These are phyloP conservation scores for Periphyllus acericola DNA, from an alignment of 2,888 invertebrate species.

Conservation along the genomic window DNA sequence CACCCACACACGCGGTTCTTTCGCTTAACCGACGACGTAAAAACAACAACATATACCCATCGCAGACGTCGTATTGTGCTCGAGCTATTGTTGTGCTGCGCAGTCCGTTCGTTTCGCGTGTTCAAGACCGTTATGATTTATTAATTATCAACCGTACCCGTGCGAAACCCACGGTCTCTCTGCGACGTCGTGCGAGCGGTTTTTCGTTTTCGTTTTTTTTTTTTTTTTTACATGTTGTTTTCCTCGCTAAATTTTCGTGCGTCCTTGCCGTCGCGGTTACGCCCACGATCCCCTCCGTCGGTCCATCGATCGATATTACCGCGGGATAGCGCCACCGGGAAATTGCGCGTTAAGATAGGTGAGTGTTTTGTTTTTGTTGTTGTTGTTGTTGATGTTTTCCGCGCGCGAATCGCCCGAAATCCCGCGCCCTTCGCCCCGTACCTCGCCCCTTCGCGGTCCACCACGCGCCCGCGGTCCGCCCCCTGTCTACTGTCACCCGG, in stretches of 20 bases:
- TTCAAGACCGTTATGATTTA: neutral
- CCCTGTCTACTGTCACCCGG: neutral
- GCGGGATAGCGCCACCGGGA: slow-evolving; percentile 36
- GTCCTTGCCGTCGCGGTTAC: neutral
- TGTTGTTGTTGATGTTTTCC: neutral
- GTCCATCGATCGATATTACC: slow-evolving; percentile 26
- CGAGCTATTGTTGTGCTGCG: neutral
- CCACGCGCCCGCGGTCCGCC: neutral
- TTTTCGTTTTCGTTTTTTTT: neutral
- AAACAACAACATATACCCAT: neutral
- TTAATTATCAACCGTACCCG: neutral
- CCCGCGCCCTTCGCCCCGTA: neutral
- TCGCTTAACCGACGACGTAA: neutral
- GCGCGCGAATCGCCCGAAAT: neutral
- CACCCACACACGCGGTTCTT: too few relatives aligned
- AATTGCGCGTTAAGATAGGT: neutral
- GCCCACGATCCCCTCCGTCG: neutral
- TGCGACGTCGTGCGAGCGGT: neutral
- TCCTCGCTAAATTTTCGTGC: neutral
- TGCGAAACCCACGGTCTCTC: neutral
- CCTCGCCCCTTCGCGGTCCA: neutral
- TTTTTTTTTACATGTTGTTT: neutral
- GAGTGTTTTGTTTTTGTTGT: slow-evolving; percentile 18
- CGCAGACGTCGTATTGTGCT: neutral
- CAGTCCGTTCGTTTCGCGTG: neutral